Percentiles rank a stretch among this genome's conserved stretches.
Conservation (phyloP, 2,113 vertebrate genomes). For the Archilochus colubris region DNA sequence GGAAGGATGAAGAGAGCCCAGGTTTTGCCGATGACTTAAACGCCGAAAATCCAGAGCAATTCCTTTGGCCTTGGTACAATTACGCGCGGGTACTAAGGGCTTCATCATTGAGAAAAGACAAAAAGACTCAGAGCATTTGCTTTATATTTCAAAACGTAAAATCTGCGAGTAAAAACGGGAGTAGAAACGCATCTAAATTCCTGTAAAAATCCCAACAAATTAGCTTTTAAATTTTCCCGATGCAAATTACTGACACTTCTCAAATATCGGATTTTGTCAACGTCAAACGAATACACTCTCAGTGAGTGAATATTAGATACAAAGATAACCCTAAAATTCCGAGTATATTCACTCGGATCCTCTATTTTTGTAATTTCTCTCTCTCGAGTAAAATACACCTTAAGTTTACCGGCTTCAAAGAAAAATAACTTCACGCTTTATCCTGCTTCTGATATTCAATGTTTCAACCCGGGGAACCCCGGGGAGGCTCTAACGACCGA, state of each 20-base stretch:
- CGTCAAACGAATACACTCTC: not conserved
- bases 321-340: not conserved
- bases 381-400: not conserved
- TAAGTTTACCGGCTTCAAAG: not conserved
- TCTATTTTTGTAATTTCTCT: not conserved
- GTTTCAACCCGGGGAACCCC: not conserved
- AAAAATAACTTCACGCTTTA: not conserved
- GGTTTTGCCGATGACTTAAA: not conserved
- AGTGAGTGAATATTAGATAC: not conserved
- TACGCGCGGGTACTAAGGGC: accelerated
- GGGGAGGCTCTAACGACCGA: not conserved
- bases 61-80: not conserved
- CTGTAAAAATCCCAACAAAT: not conserved
- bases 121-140: not conserved
- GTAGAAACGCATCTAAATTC: not conserved
- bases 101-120: not conserved
- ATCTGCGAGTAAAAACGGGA: not conserved
- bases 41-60: not conserved
- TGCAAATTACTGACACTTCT: not conserved
- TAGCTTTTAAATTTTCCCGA: not conserved
- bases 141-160: not conserved
- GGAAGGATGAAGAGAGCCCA: not conserved
- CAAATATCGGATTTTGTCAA: not conserved
- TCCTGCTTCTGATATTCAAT: not conserved
- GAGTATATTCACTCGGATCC: not conserved